phyloP scores from a whole-genome alignment of 2,113 vertebrate genomes.

The Nymphicus hollandicus region DNA sequence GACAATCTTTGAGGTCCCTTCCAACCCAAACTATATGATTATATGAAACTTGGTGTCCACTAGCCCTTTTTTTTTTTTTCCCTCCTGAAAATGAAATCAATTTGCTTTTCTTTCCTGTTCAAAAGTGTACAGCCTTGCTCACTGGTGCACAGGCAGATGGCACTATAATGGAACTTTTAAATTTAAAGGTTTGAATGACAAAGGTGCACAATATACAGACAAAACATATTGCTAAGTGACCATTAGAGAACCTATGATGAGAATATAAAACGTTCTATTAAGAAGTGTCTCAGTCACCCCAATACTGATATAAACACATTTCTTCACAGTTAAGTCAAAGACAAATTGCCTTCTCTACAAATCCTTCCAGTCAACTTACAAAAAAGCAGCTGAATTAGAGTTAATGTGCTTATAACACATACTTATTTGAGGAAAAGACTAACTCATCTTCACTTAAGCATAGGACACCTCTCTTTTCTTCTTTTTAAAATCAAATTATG shows the following conservation, averaged over 20 bases:
- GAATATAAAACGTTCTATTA: slow-evolving; percentile 11
- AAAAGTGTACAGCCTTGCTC: neutral
- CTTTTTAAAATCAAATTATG: neutral
- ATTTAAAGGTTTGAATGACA: slow-evolving; percentile 48
- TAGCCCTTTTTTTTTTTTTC: neutral
- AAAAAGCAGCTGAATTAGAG: neutral
- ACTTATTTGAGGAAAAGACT: neutral
- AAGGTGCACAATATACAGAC: slow-evolving; percentile 16
- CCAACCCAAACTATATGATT: neutral
- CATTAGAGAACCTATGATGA: neutral
- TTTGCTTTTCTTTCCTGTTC: neutral
- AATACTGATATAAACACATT: neutral
- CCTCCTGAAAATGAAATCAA: neutral
- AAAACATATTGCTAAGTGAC: slow-evolving; percentile 29
- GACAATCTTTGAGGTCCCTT: neutral
- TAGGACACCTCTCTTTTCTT: neutral
- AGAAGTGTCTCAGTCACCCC: neutral
- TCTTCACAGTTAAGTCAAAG: neutral
- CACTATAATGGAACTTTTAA: slow-evolving; percentile 6
- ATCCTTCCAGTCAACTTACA: neutral
- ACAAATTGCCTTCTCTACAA: neutral
- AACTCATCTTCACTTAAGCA: neutral
- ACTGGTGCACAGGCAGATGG: neutral
- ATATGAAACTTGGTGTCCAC: neutral
- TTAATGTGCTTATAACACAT: neutral